These are phyloP conservation scores for Habrosyne pyritoides DNA, from an alignment of 2,888 invertebrate genomes.

Conservation along the genomic window DNA sequence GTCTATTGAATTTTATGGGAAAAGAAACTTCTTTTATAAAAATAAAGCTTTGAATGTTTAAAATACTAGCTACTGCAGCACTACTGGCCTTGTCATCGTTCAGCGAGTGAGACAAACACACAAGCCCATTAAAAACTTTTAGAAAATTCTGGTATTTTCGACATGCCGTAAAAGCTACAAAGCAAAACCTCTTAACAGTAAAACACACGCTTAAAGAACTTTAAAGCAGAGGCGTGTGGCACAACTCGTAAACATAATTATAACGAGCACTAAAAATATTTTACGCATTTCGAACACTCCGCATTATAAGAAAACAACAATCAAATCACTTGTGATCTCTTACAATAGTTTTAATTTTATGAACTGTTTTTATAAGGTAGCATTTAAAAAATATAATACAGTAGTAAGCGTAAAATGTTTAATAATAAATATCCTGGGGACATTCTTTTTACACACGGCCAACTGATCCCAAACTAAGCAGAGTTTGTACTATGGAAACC, in stretches of 20 bases:
- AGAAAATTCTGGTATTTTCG: not conserved
- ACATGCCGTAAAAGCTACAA: conserved; percentile 24
- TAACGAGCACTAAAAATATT: conserved; percentile 52
- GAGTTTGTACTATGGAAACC: too few species aligned
- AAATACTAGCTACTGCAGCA: too few species aligned
- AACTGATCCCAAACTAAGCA: too few species aligned
- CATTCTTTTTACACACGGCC: too few species aligned
- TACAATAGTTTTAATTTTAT: conserved; percentile 28
- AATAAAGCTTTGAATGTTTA: too few species aligned
- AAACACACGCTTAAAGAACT: conserved; percentile 41
- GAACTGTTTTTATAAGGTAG: conserved; percentile 12
- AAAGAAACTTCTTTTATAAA: too few species aligned
- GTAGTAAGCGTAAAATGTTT: not conserved
- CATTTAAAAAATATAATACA: not conserved
- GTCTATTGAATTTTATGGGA: too few species aligned
- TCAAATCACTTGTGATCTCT: conserved; percentile 20
- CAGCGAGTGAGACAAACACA: not conserved
- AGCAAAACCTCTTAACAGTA: conserved; percentile 40
- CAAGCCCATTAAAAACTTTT: not conserved
- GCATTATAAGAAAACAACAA: conserved; percentile 35
- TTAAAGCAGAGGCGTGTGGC: conserved; percentile 49
- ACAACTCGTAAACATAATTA: conserved; percentile 54
- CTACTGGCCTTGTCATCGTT: not conserved
- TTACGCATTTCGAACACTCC: conserved; percentile 43
- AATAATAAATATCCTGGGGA: too few species aligned